phyloP scores from a whole-genome alignment of 2,797 vertebrate species.

The Hybognathus amarus region DNA sequence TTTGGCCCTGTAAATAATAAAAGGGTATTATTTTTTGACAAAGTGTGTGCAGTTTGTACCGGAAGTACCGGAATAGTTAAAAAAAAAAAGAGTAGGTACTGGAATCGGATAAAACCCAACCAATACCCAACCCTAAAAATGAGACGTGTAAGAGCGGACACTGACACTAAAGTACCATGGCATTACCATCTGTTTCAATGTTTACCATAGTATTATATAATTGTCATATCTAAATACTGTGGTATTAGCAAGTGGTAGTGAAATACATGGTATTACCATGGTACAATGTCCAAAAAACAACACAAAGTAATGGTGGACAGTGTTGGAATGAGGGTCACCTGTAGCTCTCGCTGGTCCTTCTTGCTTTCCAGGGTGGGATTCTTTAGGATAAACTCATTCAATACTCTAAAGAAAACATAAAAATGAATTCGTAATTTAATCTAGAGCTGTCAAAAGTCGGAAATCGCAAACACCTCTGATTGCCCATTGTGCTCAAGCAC shows the following conservation, averaged over 20 bases:
- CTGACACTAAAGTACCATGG: background rate
- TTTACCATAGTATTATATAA: background rate
- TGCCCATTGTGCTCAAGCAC: too few relatives aligned
- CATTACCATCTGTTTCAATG: background rate
- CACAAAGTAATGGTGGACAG: conserved; percentile 5
- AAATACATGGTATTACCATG: background rate
- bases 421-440: background rate
- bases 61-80: too few relatives aligned
- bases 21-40: too few relatives aligned
- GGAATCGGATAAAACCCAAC: too few relatives aligned
- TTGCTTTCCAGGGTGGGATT: conserved; percentile 97
- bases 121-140: too few relatives aligned
- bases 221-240: background rate
- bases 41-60: too few relatives aligned
- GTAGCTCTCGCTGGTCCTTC: conserved; percentile 97
- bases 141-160: background rate
- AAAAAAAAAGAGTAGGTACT: too few relatives aligned
- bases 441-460: too few relatives aligned
- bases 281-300: background rate
- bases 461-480: too few relatives aligned
- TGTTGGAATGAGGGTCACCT: conserved; percentile 77
- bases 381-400: conserved; percentile 99
- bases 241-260: background rate
- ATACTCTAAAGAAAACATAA: conserved; percentile 77
- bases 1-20: too few relatives aligned